Evolutionary conservation across 2,797 vertebrate species (phyloP).

Genomic region (Caiman crocodilus): DNA sequence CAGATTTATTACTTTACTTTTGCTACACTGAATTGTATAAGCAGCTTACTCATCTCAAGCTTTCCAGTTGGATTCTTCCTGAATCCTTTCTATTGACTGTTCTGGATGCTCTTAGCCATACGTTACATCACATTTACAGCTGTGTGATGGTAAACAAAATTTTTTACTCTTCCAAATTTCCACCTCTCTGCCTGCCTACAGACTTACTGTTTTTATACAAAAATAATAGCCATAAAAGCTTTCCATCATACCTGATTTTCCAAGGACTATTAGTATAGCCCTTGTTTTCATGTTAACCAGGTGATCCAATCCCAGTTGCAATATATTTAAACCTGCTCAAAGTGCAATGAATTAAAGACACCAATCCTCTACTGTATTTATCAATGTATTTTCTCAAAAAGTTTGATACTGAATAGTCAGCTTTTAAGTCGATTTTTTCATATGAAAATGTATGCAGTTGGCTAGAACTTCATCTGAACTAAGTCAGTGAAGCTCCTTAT

Average conservation of each 20-base stretch:
- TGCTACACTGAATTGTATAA: constrained; percentile 15
- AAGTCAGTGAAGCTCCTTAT: neutral
- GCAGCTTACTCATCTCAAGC: neutral
- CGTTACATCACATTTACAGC: neutral
- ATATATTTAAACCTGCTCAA: neutral
- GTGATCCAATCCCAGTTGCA: neutral
- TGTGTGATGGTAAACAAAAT: neutral
- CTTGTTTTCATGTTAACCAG: neutral
- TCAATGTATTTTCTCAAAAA: neutral
- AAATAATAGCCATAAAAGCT: neutral
- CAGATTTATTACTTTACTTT: constrained; percentile 15
- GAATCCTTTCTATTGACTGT: neutral
- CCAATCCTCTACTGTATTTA: neutral
- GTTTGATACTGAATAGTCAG: neutral
- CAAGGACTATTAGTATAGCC: neutral
- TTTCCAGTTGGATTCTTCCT: neutral
- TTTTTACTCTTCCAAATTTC: neutral
- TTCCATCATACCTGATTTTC: neutral
- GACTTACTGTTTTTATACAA: constrained; percentile 7
- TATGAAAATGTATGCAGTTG: neutral
- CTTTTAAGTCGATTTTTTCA: neutral
- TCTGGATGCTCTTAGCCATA: neutral
- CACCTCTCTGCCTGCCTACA: neutral
- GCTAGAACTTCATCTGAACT: neutral
- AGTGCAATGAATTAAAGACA: neutral